Conservation (phyloP, 2,888 invertebrate species). For the Beris chalybata region DNA sequence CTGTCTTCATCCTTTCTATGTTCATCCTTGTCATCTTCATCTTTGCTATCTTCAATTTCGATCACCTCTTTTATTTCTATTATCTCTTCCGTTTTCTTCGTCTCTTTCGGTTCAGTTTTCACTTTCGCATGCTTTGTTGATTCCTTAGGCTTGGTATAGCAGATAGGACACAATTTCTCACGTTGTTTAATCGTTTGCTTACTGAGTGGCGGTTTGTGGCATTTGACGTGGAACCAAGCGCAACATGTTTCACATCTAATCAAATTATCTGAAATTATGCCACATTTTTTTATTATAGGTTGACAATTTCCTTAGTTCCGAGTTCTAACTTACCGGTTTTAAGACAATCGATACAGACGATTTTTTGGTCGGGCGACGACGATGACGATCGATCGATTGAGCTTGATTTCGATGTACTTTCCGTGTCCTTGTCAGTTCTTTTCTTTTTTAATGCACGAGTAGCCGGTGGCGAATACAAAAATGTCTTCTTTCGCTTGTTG, state of each 20-base stretch:
- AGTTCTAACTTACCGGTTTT: conserved; percentile 40
- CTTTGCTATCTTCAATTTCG: too few relatives aligned
- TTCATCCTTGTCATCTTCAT: too few relatives aligned
- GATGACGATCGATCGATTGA: conserved; percentile 43
- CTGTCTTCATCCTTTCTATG: too few relatives aligned
- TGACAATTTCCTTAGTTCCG: neutral
- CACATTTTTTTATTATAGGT: neutral
- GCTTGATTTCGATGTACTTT: conserved; percentile 31
- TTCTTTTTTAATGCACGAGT: conserved; percentile 42
- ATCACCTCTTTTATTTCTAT: neutral
- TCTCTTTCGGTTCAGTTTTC: neutral
- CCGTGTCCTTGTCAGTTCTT: conserved; percentile 32
- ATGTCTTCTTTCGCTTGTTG: conserved; percentile 49
- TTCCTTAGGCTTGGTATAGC: conserved; percentile 29
- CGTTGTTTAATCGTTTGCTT: conserved; percentile 30
- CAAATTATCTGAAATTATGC: conserved; percentile 32
- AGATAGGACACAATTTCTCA: conserved; percentile 37
- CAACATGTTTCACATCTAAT: conserved; percentile 45
- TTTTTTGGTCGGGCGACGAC: conserved; percentile 46
- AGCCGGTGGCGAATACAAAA: conserved; percentile 50
- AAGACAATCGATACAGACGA: conserved; percentile 48
- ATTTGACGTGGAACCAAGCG: conserved; percentile 44
- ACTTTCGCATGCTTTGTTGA: conserved; percentile 27
- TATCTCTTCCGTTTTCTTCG: neutral
- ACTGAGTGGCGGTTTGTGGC: conserved; percentile 41